Evolutionary conservation across 1,140 invertebrate species (phyloP).

Genomic region (Ceratosolen solmsi): DNA sequence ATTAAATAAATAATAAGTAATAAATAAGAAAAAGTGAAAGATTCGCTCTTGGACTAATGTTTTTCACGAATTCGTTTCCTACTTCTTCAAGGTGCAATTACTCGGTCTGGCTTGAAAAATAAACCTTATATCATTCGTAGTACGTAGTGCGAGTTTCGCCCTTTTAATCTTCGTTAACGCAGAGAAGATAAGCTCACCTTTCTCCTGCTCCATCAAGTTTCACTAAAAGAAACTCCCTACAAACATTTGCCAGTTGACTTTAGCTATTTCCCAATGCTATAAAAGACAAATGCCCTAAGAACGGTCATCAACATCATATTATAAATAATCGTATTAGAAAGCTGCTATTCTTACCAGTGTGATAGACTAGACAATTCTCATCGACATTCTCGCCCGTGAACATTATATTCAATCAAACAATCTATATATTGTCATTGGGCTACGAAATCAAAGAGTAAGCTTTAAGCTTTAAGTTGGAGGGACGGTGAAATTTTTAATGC

Average conservation of each 20-base stretch:
- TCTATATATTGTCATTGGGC: too few species aligned
- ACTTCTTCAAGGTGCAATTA: slow-evolving; percentile 40
- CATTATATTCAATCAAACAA: too few species aligned
- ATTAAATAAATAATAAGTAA: too few species aligned
- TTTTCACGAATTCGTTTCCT: neutral
- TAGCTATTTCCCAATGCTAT: neutral
- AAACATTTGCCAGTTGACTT: neutral
- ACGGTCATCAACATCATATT: too few species aligned
- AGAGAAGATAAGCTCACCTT: slow-evolving; percentile 34
- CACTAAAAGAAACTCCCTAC: slow-evolving; percentile 14
- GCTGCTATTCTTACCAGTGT: too few species aligned
- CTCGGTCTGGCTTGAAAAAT: slow-evolving; percentile 29
- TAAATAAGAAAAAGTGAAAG: neutral
- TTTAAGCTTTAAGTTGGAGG: too few species aligned
- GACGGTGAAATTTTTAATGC: too few species aligned
- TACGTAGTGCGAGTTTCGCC: neutral
- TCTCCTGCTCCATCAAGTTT: neutral
- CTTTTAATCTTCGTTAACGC: slow-evolving; percentile 44
- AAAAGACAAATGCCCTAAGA: too few species aligned
- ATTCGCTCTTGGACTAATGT: neutral
- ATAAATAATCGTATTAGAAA: too few species aligned
- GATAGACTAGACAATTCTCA: too few species aligned
- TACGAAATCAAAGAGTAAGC: too few species aligned
- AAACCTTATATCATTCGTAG: slow-evolving; percentile 21
- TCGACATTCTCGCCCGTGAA: too few species aligned